Evolutionary conservation across 2,888 invertebrate genomes (phyloP).

Genomic region (Pristionchus maxplancki): DNA sequence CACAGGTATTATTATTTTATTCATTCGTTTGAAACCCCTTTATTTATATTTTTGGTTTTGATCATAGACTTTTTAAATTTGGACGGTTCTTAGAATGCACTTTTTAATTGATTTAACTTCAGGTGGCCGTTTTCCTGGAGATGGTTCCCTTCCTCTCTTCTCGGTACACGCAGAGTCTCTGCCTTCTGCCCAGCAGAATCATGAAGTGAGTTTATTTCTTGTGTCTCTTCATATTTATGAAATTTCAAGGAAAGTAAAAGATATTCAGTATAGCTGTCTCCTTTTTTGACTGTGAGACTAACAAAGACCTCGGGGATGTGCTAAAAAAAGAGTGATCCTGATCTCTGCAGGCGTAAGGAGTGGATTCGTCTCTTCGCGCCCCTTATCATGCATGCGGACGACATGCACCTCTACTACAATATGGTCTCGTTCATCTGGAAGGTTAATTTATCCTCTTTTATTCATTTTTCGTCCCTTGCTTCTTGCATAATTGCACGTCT

Average conservation of each 20-base stretch:
- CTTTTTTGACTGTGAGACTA: background rate
- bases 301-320: background rate
- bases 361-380: constrained; percentile 81
- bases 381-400: constrained; percentile 83
- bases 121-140: constrained; percentile 49
- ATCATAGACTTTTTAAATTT: background rate
- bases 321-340: background rate
- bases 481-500: background rate
- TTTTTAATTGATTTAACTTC: background rate
- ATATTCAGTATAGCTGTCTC: background rate
- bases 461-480: background rate
- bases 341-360: constrained; percentile 70
- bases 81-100: background rate
- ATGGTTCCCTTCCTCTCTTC: constrained; percentile 49
- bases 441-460: constrained; percentile 50
- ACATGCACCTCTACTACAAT: constrained; percentile 84
- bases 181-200: constrained; percentile 44
- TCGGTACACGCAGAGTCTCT: constrained; percentile 29
- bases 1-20: too few relatives aligned
- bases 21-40: background rate
- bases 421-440: constrained; percentile 83
- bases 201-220: constrained; percentile 39
- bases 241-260: background rate
- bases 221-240: background rate
- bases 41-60: background rate